Evolutionary conservation across 92 coral and sea anemone species (phyloP).

Genomic region (Desmophyllum pertusum): DNA sequence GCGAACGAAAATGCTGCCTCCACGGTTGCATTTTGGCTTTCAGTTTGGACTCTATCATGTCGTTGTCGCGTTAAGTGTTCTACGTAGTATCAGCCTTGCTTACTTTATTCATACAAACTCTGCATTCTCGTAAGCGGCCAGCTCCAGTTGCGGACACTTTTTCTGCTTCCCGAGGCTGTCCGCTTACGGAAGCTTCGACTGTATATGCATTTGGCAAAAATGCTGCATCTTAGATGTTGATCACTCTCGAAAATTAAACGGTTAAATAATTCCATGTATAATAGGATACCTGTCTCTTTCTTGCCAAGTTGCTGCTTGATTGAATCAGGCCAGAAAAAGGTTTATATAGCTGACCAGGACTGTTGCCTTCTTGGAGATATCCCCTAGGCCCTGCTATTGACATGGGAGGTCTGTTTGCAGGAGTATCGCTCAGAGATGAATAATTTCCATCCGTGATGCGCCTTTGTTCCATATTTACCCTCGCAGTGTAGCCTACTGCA

Average conservation of each 20-base stretch:
- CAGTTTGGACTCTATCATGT: no score
- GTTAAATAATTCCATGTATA: neutral
- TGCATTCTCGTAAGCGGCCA: no score
- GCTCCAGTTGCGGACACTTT: no score
- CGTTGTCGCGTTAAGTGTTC: no score
- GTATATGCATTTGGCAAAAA: no score
- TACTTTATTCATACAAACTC: no score
- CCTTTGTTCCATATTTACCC: neutral
- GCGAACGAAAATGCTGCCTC: no score
- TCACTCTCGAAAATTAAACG: no score
- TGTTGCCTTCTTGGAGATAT: neutral
- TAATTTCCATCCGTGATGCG: neutral
- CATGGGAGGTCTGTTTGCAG: neutral
- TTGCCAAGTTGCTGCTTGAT: neutral
- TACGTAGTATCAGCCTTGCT: no score
- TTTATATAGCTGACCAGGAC: neutral
- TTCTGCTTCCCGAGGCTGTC: no score
- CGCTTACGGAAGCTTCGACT: no score
- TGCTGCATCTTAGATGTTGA: neutral
- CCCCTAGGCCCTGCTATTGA: neutral
- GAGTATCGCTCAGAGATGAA: neutral
- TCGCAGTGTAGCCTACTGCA: neutral
- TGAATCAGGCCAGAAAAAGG: neutral
- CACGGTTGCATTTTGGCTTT: no score
- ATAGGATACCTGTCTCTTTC: conserved; percentile 19